Percentiles rank a stretch among this genome's conserved stretches.
Conservation (phyloP, 2,113 vertebrate genomes). For the Scartelaos histophorus region DNA sequence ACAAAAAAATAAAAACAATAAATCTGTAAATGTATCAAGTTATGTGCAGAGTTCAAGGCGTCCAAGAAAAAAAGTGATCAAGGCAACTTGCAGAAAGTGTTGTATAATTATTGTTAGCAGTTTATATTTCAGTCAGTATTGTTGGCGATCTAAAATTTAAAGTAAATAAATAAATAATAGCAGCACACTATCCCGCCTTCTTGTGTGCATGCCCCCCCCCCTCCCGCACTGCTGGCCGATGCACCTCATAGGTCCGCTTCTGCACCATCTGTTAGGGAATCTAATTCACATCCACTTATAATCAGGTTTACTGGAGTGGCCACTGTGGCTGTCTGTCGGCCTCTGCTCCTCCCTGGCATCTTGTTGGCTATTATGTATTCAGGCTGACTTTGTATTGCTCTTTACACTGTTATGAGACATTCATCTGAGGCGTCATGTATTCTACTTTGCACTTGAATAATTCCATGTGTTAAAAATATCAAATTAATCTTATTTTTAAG, state of each 20-base stretch:
- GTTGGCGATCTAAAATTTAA: background rate
- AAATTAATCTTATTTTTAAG: background rate
- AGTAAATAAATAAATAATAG: conserved; percentile 66
- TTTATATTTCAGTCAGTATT: background rate
- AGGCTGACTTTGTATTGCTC: background rate
- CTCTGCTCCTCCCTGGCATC: conserved; percentile 35
- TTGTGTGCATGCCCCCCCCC: conserved; percentile 48
- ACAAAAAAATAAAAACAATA: no score
- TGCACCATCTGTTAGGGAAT: conserved; percentile 98
- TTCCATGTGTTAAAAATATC: background rate
- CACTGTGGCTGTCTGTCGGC: conserved; percentile 54
- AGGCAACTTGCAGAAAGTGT: background rate
- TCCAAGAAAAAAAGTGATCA: no score
- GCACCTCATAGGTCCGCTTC: conserved; percentile 93
- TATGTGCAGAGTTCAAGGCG: no score
- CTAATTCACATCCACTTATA: conserved; percentile 96
- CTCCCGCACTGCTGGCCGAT: conserved; percentile 82
- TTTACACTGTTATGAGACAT: background rate
- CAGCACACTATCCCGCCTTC: conserved; percentile 42
- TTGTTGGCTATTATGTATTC: conserved; percentile 20
- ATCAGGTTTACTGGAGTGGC: conserved; percentile 98
- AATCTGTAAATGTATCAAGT: no score
- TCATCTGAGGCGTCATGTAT: background rate
- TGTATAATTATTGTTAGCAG: background rate
- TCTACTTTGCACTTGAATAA: background rate